Evolutionary conservation across 2,113 vertebrate species (phyloP).

Genomic region (Illadopsis cleaveri): DNA sequence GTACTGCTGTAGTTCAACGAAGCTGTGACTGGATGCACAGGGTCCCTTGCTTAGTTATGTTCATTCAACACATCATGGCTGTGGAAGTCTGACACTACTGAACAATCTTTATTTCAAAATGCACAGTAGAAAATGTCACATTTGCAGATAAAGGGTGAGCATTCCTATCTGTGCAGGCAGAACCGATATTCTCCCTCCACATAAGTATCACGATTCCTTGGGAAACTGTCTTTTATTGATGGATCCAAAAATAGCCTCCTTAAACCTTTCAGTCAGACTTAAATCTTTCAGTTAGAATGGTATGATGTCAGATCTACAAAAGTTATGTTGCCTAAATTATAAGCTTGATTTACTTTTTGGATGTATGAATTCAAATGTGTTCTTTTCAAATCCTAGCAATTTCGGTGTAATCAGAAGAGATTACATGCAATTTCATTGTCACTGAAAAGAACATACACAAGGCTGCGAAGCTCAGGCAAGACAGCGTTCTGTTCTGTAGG

Average conservation of each 20-base stretch:
- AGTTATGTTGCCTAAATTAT: slow-evolving; percentile 23
- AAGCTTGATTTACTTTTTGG: slow-evolving; percentile 37
- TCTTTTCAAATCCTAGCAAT: slow-evolving; percentile 43
- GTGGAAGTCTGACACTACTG: background rate
- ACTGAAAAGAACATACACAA: background rate
- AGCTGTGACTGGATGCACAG: background rate
- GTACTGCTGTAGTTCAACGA: background rate
- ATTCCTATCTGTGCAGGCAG: background rate
- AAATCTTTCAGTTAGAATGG: background rate
- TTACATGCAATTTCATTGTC: slow-evolving; percentile 37
- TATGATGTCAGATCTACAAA: slow-evolving; percentile 8
- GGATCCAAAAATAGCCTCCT: background rate
- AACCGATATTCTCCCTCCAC: background rate
- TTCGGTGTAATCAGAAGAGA: slow-evolving; percentile 38
- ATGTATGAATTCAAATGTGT: slow-evolving; percentile 15
- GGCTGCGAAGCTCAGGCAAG: background rate
- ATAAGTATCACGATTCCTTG: background rate
- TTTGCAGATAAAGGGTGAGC: slow-evolving; percentile 8
- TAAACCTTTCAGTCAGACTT: background rate
- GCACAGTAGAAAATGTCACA: background rate
- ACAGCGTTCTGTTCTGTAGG: background rate
- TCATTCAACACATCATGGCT: background rate
- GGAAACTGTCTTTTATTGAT: slow-evolving; percentile 1
- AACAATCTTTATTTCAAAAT: background rate
- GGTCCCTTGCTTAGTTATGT: background rate